Conservation (phyloP, 2,113 vertebrate species). For the Fregetta grallaria region DNA sequence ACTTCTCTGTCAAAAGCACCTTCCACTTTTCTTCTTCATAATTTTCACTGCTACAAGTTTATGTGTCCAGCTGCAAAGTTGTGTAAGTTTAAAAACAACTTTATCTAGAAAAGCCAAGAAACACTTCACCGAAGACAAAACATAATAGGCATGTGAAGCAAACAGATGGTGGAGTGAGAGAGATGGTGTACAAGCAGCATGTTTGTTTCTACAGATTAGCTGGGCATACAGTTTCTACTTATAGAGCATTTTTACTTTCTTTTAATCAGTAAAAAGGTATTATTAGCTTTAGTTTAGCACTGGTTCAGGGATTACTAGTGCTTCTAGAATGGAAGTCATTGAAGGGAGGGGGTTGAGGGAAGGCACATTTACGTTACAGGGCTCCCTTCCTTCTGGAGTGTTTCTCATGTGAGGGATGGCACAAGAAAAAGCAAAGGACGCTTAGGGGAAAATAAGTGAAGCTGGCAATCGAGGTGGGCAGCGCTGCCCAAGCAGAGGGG, state of each 20-base stretch:
- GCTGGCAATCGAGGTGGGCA: neutral
- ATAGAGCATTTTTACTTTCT: neutral
- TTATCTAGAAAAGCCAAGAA: neutral
- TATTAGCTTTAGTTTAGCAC: neutral
- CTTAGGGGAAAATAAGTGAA: neutral
- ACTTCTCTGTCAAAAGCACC: neutral
- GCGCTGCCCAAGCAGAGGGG: neutral
- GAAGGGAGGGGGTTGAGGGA: neutral
- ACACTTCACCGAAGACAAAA: neutral
- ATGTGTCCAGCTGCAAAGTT: neutral
- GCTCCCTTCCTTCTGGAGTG: neutral
- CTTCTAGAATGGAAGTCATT: neutral
- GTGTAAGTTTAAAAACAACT: neutral
- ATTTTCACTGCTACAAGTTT: neutral
- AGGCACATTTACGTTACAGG: neutral
- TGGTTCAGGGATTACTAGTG: neutral
- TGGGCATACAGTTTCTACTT: neutral
- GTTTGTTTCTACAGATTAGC: conserved; percentile 16
- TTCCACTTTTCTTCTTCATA: neutral
- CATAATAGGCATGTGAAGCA: neutral
- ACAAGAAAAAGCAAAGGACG: neutral
- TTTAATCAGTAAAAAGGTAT: neutral
- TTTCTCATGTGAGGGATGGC: neutral
- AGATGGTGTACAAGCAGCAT: neutral
- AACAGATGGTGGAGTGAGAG: neutral